Base-by-base conservation (phyloP, 1,140 invertebrate species). In the Wiebesia pumilae region DNA sequence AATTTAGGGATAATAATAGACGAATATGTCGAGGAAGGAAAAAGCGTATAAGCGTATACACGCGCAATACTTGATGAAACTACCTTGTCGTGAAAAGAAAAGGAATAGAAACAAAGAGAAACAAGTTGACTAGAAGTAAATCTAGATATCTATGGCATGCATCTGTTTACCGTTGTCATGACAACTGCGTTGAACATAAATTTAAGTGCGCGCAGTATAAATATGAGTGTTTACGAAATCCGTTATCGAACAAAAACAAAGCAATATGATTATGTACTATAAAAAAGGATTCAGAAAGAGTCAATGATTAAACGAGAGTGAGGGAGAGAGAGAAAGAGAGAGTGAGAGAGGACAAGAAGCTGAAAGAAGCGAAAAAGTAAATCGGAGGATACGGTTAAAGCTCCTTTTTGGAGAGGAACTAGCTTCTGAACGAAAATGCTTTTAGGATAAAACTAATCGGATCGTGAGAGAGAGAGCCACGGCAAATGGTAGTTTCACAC, bases 381-480 rank as follows among this genome's bases (percentile, higher is more conserved):
- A 47, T 27, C 16, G 10, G 40, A 21, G 30, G 27, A 67, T 35
- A 35, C 40, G 67, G 30, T 40, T 51, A 77, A 79, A 84, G 83
- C 83, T 84, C 62, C 62, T 84, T 84, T 69, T 7, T 40, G 58
- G 43, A 65, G 54, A 43, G 73, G 77, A 58, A 85, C 79, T 80
- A 85, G 84, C 67, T 80, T 21, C 81, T 14, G 54, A 84, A 51
- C 79, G 67, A 62, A 83, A 86, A 86, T 82, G 85, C 85, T 86
- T 86, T 86, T 82, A 86, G 79, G 85, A 86, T 86, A 86, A 81
- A 81, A 65, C 71, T 86, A 86, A 86, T 79, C 85, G 79, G 85
- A 86, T 86, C 67, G 3, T 6, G 77, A 67, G 58, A 47, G 38
- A 81, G 80, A 43, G 81, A 21, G 47, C 30, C 33, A 24, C 33